A percentile compares a stretch with the other conserved stretches of the same genome.
Conservation (phyloP, 2,888 invertebrate species). For the Pilophorus perplexus region DNA sequence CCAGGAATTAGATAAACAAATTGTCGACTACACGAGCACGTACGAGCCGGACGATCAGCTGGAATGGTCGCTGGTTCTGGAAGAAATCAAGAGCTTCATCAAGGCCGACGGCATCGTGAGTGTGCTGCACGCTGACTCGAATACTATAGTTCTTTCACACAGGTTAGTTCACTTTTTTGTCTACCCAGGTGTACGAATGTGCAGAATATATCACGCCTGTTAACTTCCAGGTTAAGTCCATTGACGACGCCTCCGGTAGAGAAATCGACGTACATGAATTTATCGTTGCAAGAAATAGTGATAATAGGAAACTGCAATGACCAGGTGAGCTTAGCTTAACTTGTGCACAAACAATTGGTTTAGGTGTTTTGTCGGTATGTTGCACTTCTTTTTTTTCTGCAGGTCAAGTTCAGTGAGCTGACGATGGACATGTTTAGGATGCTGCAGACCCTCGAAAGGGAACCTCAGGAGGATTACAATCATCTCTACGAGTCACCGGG, state of each 20-base stretch:
- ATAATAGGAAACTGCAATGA: constrained; percentile 91
- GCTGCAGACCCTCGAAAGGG: constrained; percentile 90
- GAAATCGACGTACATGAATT: constrained; percentile 78
- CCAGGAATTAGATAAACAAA: constrained; percentile 86
- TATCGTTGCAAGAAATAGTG: constrained; percentile 87
- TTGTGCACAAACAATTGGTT: not conserved
- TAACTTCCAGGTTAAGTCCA: constrained; percentile 66
- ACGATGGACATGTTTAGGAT: constrained; percentile 98
- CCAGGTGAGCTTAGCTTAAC: constrained; percentile 64
- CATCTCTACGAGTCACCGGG: constrained; percentile 72
- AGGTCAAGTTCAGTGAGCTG: constrained; percentile 91
- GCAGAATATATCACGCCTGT: not conserved
- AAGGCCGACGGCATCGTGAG: constrained; percentile 87
- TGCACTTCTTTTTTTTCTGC: constrained; percentile 42
- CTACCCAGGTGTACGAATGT: not conserved
- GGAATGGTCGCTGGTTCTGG: constrained; percentile 92
- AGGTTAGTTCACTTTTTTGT: constrained; percentile 62
- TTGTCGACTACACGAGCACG: constrained; percentile 90
- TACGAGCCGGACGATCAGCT: constrained; percentile 96
- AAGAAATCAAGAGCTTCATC: constrained; percentile 92
- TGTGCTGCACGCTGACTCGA: constrained; percentile 82
- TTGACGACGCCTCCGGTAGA: constrained; percentile 84
- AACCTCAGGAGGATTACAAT: constrained; percentile 79
- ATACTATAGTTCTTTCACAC: constrained; percentile 80
- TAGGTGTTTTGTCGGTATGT: not conserved